phyloP scores from a whole-genome alignment of 1,140 invertebrate genomes.

The Acromyrmex charruanus region DNA sequence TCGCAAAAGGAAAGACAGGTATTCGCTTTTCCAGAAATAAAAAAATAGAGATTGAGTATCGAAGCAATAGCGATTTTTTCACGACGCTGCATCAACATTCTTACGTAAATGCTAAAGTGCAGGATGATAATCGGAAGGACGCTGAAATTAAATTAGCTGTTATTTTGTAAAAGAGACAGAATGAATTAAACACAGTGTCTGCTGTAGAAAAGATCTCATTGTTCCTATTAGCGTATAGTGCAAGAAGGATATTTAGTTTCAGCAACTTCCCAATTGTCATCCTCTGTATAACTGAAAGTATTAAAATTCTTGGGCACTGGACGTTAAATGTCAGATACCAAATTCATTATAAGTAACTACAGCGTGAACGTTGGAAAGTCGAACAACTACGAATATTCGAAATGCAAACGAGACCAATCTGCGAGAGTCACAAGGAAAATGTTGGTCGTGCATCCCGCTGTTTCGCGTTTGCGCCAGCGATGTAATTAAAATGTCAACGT shows the following conservation, averaged over 20 bases:
- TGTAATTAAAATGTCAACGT: slow-evolving; percentile 63
- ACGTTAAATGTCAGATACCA: background rate
- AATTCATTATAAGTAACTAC: slow-evolving; percentile 11
- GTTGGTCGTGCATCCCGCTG: slow-evolving; percentile 32
- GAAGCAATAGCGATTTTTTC: background rate
- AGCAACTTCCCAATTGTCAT: background rate
- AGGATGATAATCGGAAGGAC: background rate
- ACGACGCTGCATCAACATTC: background rate
- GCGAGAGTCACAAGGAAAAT: background rate
- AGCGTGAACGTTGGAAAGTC: background rate
- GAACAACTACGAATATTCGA: background rate
- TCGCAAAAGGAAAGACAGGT: background rate
- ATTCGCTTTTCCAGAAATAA: background rate
- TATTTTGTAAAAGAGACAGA: background rate
- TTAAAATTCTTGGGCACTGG: background rate
- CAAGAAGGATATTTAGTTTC: background rate
- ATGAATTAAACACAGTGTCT: background rate
- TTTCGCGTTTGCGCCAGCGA: slow-evolving; percentile 27
- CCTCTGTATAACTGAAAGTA: background rate
- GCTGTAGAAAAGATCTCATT: background rate
- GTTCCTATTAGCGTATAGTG: background rate
- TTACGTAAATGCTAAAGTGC: background rate
- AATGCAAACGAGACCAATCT: slow-evolving; percentile 21
- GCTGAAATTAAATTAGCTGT: slow-evolving; percentile 9
- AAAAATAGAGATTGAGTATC: background rate